Evolutionary conservation across 2,797 vertebrate genomes (phyloP).

Genomic region (Nothura maculosa): DNA sequence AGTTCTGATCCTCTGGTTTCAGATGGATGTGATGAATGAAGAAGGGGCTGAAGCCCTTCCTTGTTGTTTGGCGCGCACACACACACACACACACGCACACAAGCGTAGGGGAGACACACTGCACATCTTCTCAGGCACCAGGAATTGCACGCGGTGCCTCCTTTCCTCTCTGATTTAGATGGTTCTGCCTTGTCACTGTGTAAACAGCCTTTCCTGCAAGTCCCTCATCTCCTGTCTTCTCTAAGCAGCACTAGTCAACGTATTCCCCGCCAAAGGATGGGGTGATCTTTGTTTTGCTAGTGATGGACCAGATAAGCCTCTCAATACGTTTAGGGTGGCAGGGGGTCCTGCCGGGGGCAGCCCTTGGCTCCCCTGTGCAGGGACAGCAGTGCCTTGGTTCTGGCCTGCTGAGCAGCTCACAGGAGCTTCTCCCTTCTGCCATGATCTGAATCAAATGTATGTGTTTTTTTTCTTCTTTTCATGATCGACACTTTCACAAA

Average conservation of each 20-base stretch:
- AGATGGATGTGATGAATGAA: conserved; percentile 8
- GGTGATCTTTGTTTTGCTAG: conserved; percentile 45
- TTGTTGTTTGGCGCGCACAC: background rate
- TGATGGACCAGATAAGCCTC: conserved; percentile 65
- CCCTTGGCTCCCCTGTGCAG: background rate
- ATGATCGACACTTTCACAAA: background rate
- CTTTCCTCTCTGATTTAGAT: background rate
- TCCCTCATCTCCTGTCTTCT: conserved; percentile 13
- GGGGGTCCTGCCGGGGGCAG: background rate
- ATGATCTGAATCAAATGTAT: background rate
- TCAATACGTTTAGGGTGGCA: conserved; percentile 41
- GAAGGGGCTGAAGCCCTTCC: background rate
- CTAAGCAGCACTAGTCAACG: conserved; percentile 20
- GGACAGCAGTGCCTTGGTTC: background rate
- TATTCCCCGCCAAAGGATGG: conserved; percentile 61
- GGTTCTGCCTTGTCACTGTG: background rate
- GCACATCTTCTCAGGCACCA: background rate
- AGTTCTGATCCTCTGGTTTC: conserved; percentile 24
- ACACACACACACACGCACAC: rapidly evolving
- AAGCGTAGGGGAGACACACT: background rate
- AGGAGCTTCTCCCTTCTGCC: background rate
- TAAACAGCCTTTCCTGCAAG: conserved; percentile 7
- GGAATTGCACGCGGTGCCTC: background rate
- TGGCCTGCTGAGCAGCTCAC: background rate
- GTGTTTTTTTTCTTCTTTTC: background rate